Percentiles rank a stretch among this genome's conserved stretches.
phyloP scores from a whole-genome alignment of 2,888 invertebrate species.

The Octodonta nipae region DNA sequence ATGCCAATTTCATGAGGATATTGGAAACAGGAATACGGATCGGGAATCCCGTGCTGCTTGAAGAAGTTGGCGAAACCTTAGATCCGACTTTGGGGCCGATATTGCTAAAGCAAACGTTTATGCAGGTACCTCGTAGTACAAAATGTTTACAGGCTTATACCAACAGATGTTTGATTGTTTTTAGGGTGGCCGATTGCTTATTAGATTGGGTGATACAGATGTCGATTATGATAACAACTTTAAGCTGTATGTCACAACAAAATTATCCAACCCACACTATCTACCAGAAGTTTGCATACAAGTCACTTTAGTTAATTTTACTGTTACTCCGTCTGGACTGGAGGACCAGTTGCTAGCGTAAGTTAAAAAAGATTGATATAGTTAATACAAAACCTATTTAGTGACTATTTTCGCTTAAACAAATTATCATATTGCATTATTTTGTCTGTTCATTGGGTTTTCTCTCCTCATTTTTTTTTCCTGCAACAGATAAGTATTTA shows the following conservation, averaged over 20 bases:
- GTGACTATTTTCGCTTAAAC: too few species aligned
- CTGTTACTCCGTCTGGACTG: constrained; percentile 76
- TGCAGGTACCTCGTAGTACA: too few species aligned
- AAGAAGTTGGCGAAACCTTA: constrained; percentile 76
- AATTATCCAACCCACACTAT: constrained; percentile 85
- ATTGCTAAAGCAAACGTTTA: constrained; percentile 64
- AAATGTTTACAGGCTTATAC: too few species aligned
- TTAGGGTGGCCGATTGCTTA: constrained; percentile 64
- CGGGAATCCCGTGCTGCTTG: constrained; percentile 74
- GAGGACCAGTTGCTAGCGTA: constrained; percentile 86
- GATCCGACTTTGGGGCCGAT: constrained; percentile 80
- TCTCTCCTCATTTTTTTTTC: too few species aligned
- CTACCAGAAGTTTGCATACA: constrained; percentile 85
- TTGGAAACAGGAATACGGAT: constrained; percentile 72
- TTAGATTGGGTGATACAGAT: constrained; percentile 72
- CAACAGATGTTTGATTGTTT: too few species aligned
- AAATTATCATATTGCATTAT: too few species aligned
- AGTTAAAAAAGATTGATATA: constrained; percentile 31
- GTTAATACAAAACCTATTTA: too few species aligned
- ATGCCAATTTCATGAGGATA: constrained; percentile 57
- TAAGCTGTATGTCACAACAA: constrained; percentile 79
- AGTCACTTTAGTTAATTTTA: constrained; percentile 85
- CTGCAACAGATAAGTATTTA: too few species aligned
- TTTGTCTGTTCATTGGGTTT: too few species aligned
- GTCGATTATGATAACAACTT: constrained; percentile 84